phyloP scores from a whole-genome alignment of 2,888 invertebrate species.

The Patella depressa region DNA sequence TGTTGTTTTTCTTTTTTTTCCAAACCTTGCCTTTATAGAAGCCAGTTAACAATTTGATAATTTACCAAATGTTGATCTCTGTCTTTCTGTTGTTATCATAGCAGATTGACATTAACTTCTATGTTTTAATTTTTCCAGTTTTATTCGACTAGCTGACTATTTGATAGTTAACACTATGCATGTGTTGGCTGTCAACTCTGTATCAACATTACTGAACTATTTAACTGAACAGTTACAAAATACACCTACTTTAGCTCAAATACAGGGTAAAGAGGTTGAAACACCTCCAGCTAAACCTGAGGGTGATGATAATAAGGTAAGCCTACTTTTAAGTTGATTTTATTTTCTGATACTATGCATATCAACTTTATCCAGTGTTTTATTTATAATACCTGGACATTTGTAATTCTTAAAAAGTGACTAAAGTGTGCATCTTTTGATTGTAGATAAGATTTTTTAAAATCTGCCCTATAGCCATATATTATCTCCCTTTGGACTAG shows the following conservation, averaged over 20 bases:
- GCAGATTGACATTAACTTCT: too few relatives aligned
- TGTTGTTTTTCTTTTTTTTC: not conserved
- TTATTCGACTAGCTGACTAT: constrained; percentile 72
- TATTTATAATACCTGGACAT: not conserved
- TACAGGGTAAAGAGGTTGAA: constrained; percentile 51
- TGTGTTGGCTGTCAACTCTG: constrained; percentile 71
- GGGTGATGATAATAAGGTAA: not conserved
- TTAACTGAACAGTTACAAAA: constrained; percentile 69
- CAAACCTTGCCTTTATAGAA: not conserved
- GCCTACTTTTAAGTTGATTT: not conserved
- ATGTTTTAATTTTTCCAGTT: constrained; percentile 52
- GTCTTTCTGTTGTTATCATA: too few relatives aligned
- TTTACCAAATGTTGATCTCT: too few relatives aligned
- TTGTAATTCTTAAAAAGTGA: too few relatives aligned
- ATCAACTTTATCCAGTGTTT: not conserved
- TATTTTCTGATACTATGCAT: too few relatives aligned
- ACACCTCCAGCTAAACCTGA: not conserved
- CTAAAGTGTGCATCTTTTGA: too few relatives aligned
- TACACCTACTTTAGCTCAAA: constrained; percentile 68
- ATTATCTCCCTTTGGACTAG: too few relatives aligned
- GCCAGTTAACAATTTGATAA: too few relatives aligned
- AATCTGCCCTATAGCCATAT: too few relatives aligned
- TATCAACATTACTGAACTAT: constrained; percentile 70
- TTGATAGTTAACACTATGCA: constrained; percentile 72
- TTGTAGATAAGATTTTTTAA: too few relatives aligned